These are phyloP conservation scores for Haplochromis vanheusdeni DNA, from an alignment of 2,113 vertebrate genomes.

Conservation along the genomic window DNA sequence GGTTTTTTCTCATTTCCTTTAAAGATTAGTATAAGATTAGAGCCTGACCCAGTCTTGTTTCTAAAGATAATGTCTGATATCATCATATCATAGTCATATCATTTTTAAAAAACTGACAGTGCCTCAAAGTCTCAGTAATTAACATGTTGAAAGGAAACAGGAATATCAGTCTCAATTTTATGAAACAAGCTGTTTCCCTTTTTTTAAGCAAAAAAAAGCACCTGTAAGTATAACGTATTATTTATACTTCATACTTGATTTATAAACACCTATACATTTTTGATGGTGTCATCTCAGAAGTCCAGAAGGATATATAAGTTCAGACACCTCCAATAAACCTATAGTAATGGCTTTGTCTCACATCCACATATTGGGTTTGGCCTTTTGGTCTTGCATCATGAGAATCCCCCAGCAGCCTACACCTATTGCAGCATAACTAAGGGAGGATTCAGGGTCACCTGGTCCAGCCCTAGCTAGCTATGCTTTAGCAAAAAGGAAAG, in stretches of 20 bases:
- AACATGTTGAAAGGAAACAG: background rate
- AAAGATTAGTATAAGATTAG: background rate
- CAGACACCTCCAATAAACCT: background rate
- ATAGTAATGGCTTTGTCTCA: background rate
- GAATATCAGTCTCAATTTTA: background rate
- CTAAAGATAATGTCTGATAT: background rate
- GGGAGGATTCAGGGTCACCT: background rate
- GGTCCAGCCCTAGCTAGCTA: rapidly evolving
- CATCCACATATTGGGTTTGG: background rate
- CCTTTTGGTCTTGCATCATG: background rate
- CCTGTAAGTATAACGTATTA: background rate
- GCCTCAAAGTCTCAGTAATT: background rate
- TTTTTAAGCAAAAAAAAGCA: background rate
- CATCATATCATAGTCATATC: background rate
- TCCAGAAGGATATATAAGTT: background rate
- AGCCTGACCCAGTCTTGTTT: background rate
- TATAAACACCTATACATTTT: background rate
- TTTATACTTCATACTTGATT: background rate
- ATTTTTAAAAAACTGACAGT: background rate
- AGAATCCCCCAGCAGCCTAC: rapidly evolving
- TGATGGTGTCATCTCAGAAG: background rate
- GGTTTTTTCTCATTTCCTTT: background rate
- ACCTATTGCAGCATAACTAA: rapidly evolving
- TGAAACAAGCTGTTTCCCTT: background rate
- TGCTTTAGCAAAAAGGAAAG: background rate